A percentile compares a stretch with the other conserved stretches of the same genome.
Conservation (phyloP, 2,797 vertebrate species). For the Cirrhinus mrigala region DNA sequence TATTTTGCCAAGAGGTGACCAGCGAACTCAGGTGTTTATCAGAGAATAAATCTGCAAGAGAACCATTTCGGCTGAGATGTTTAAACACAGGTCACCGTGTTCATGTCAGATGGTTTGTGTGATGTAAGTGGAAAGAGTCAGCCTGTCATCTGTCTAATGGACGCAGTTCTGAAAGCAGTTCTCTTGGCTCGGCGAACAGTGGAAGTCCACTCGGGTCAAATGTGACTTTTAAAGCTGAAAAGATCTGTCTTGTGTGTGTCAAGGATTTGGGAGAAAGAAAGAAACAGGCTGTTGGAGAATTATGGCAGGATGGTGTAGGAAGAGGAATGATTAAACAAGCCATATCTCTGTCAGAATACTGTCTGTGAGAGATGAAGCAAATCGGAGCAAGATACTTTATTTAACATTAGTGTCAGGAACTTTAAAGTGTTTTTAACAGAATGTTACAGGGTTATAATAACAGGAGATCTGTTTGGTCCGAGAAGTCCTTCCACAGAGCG, state of each 20-base stretch:
- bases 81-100: slow-evolving; percentile 28
- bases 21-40: slow-evolving; percentile 35
- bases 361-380: slow-evolving; percentile 65
- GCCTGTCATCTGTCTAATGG: slow-evolving; percentile 7
- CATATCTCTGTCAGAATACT: slow-evolving; percentile 69
- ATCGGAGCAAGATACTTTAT: slow-evolving; percentile 62
- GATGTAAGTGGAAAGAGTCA: slow-evolving; percentile 41
- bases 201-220: slow-evolving; percentile 40
- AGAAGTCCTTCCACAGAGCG: slow-evolving; percentile 9
- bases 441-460: slow-evolving; percentile 38
- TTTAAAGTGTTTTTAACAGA: slow-evolving; percentile 62
- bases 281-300: slow-evolving; percentile 66
- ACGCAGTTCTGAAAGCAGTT: not conserved
- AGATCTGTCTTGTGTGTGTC: slow-evolving; percentile 58
- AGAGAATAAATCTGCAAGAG: slow-evolving; percentile 29
- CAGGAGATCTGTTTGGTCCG: slow-evolving; percentile 13
- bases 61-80: slow-evolving; percentile 30
- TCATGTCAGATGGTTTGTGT: slow-evolving; percentile 27
- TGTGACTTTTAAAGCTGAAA: slow-evolving; percentile 38
- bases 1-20: slow-evolving; percentile 11
- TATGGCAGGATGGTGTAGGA: slow-evolving; percentile 76
- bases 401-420: slow-evolving; percentile 67
- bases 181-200: slow-evolving; percentile 32
- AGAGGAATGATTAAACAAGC: slow-evolving; percentile 77
- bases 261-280: slow-evolving; percentile 62